Conservation (phyloP, 1,140 invertebrate species). For the Tetramorium parvispinum region DNA sequence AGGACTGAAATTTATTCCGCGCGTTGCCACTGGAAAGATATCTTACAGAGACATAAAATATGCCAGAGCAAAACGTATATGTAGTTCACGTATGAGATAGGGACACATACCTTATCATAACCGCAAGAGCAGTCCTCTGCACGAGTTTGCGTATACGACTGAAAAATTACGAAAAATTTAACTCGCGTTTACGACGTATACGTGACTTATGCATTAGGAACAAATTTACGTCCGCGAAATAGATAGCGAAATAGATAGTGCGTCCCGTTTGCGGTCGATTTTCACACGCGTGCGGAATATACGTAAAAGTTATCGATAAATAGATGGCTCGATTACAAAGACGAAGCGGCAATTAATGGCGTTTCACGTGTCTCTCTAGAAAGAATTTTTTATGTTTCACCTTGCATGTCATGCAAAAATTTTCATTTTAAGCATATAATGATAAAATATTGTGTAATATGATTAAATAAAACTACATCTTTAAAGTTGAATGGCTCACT, state of each 20-base stretch:
- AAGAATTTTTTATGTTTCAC: too few species aligned
- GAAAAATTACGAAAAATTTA: conserved; percentile 47
- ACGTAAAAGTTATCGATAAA: neutral
- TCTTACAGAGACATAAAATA: conserved; percentile 38
- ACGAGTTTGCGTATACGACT: neutral
- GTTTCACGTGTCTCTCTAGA: neutral
- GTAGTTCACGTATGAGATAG: conserved; percentile 24
- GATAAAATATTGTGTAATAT: neutral
- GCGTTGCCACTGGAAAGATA: conserved; percentile 16
- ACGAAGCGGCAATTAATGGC: neutral
- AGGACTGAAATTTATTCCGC: conserved; percentile 40
- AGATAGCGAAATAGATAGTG: neutral
- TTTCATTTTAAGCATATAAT: too few species aligned
- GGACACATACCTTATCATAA: conserved; percentile 37
- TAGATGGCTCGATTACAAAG: neutral
- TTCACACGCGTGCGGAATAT: neutral
- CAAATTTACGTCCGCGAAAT: neutral
- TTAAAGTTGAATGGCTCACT: neutral
- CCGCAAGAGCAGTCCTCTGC: neutral
- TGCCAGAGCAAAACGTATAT: conserved; percentile 21
- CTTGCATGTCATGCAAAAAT: too few species aligned
- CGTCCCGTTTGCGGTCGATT: neutral
- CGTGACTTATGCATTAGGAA: neutral
- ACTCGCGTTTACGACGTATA: neutral
- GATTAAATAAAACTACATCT: neutral